phyloP scores from a whole-genome alignment of 2,113 vertebrate genomes.

The Cinclus mexicanus region DNA sequence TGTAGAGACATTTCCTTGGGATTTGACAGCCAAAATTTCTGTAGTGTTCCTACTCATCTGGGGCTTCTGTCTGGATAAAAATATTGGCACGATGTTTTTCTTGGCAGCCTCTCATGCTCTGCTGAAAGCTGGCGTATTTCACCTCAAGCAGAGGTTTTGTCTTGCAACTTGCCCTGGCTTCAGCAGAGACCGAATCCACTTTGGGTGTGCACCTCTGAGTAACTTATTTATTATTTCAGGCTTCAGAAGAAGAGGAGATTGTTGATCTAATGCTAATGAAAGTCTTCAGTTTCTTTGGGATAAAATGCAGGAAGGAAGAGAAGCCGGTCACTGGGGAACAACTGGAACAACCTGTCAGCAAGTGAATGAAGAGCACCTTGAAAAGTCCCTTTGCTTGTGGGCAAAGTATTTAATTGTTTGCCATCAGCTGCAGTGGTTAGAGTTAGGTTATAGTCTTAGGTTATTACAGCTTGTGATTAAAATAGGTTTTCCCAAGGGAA shows the following conservation, averaged over 20 bases:
- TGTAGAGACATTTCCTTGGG: background rate
- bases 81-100: rapidly evolving
- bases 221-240: slow-evolving; percentile 64
- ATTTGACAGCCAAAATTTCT: background rate
- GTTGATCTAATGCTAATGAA: slow-evolving; percentile 89
- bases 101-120: background rate
- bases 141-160: background rate
- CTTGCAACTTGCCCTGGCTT: background rate
- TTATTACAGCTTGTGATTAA: background rate
- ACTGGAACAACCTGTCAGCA: background rate
- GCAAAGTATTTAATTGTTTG: background rate
- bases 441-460: background rate
- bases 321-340: background rate
- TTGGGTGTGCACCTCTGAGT: rapidly evolving
- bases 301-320: slow-evolving; percentile 79
- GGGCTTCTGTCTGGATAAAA: background rate
- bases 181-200: background rate
- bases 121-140: background rate
- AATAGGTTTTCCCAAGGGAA: background rate
- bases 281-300: slow-evolving; percentile 84
- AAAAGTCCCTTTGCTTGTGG: background rate
- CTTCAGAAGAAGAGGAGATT: slow-evolving; percentile 94
- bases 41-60: background rate
- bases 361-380: background rate
- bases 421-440: background rate